These are phyloP conservation scores for Bombus superbus DNA, from an alignment of 1,140 invertebrate species.

Conservation along the genomic window DNA sequence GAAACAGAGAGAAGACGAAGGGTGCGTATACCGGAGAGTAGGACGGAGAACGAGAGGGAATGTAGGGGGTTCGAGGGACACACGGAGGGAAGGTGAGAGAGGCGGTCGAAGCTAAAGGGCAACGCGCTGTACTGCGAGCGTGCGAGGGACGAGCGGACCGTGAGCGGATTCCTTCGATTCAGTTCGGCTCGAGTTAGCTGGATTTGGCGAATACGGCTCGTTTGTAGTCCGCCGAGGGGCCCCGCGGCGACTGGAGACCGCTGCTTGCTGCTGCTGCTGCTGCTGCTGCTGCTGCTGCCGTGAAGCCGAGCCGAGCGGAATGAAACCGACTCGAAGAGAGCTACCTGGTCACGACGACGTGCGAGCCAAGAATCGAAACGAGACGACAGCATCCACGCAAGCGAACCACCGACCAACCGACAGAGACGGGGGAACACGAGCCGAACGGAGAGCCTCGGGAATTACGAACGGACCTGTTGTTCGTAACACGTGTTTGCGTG, in stretches of 20 bases:
- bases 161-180: constrained; percentile 77
- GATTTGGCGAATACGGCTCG: constrained; percentile 79
- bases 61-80: neutral
- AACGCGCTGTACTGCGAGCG: constrained; percentile 14
- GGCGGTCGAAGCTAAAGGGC: constrained; percentile 24
- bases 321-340: constrained; percentile 37
- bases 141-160: constrained; percentile 27
- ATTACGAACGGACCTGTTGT: constrained; percentile 74
- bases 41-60: neutral
- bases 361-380: constrained; percentile 58
- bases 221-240: constrained; percentile 73
- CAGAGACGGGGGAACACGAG: neutral
- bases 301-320: constrained; percentile 61
- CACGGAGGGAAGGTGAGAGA: neutral
- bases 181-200: constrained; percentile 78
- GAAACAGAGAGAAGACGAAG: constrained; percentile 12
- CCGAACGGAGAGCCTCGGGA: constrained; percentile 37
- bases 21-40: neutral
- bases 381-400: constrained; percentile 36
- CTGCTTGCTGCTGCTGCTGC: too few species aligned
- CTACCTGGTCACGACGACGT: constrained; percentile 53
- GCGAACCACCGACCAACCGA: neutral
- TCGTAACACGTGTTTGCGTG: constrained; percentile 81
- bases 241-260: constrained; percentile 56
- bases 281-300: neutral